phyloP scores from a whole-genome alignment of 2,113 vertebrate genomes.

The Neoarius graeffei region DNA sequence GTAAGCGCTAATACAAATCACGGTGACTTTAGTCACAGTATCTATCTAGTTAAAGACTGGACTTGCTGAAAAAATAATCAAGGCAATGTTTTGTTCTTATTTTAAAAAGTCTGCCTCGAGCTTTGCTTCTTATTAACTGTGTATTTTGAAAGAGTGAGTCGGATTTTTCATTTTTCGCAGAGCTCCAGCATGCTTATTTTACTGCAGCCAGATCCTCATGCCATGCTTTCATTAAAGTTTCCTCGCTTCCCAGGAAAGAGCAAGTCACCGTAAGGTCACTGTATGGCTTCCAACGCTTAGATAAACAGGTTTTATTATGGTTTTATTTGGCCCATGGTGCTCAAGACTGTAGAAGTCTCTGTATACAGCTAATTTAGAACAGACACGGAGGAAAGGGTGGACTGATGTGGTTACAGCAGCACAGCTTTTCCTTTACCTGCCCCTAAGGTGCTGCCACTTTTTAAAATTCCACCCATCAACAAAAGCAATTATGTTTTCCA shows the following conservation, averaged over 20 bases:
- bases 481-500: conserved; percentile 30
- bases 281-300: conserved; percentile 58
- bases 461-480: conserved; percentile 7
- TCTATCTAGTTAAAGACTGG: no score
- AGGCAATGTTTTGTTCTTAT: neutral
- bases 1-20: no score
- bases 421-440: conserved; percentile 26
- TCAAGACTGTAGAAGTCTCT: neutral
- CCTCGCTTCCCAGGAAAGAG: conserved; percentile 54
- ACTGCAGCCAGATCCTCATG: conserved; percentile 52
- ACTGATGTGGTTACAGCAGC: conserved; percentile 31
- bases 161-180: conserved; percentile 13
- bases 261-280: conserved; percentile 58
- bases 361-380: conserved; percentile 29
- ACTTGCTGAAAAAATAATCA: neutral
- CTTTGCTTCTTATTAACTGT: conserved; percentile 33
- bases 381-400: neutral
- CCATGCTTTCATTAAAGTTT: conserved; percentile 57
- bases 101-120: conserved; percentile 19
- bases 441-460: conserved; percentile 17
- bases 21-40: no score
- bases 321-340: conserved; percentile 55
- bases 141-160: conserved; percentile 32
- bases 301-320: conserved; percentile 59
- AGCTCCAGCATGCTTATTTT: conserved; percentile 46